Evolutionary conservation across 2,113 vertebrate genomes (phyloP).

Genomic region (Silurus meridionalis): DNA sequence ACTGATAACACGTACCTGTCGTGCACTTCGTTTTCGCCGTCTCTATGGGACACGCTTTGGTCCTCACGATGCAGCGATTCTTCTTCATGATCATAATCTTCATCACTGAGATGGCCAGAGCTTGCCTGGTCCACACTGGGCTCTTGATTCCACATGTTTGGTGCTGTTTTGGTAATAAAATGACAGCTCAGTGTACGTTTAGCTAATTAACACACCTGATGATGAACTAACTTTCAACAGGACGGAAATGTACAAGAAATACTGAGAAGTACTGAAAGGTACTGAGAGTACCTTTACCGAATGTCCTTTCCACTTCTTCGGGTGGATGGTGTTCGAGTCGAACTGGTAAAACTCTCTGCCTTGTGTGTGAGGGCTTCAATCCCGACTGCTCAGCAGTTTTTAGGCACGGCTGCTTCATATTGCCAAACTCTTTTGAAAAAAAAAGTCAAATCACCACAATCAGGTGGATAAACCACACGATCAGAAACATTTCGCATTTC

Average conservation of each 20-base stretch:
- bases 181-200: not conserved
- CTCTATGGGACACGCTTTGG: conserved; percentile 6
- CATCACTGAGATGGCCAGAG: conserved; percentile 25
- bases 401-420: not conserved
- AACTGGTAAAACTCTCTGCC: not conserved
- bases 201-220: not conserved
- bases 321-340: not conserved
- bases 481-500: not conserved
- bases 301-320: not conserved
- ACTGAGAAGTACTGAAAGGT: not conserved
- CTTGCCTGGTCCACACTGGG: conserved; percentile 10
- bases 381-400: not conserved
- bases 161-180: conserved; percentile 18
- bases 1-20: conserved; percentile 61
- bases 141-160: conserved; percentile 44
- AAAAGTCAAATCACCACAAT: not conserved
- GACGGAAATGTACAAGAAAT: not conserved
- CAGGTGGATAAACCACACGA: not conserved
- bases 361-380: not conserved
- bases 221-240: not conserved
- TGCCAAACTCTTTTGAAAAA: conserved; percentile 5
- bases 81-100: conserved; percentile 36
- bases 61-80: conserved; percentile 31
- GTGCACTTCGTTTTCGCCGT: not conserved
- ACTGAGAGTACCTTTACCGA: not conserved